Base-by-base conservation (phyloP, 2,113 vertebrate genomes). In the Strix aluco region DNA sequence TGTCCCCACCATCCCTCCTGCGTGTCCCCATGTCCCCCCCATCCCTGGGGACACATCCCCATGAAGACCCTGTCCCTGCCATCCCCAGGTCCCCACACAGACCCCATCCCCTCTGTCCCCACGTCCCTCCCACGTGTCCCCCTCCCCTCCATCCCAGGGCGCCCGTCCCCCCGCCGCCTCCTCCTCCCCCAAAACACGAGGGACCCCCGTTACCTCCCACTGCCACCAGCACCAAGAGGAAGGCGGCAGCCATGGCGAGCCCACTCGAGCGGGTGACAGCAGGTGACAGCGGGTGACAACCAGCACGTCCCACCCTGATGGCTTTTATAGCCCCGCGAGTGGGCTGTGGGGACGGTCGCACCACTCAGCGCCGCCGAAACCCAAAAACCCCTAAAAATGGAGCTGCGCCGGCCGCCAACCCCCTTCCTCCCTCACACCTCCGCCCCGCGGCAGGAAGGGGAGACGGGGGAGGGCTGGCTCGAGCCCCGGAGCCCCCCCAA, bases 231-330 rank as follows among this genome's bases (percentile, higher is more conserved):
- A 58, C 14, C 30, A 92, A n/a, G 7, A 77, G 38, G 52, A 86
- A 29, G 75, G 29, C 1, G 8, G 29, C n/a, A 42, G 83, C 75
- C 94, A 95, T 94, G 83, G 46, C 1, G 40, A 73, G 49, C 15
- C 7, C n/a, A 9, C 32, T 13, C 13, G 11, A 36, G 62, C 13
- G 13, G 20, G 36, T 62, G 83, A 25, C 57, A 52, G 13, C 4
- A 13, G 32, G 42, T 62, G 83, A 25, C 57, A 52, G 13, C 4
- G 15, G 32, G 42, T n/a, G 59, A 20, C 59, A 47, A 32, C 8
- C 5, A 5, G 32, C 26, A 15, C 5, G 38, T 23, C 49, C 44
- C 17, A 0, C 23, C 34, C 7, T 1, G 4, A 12, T 3, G 6
- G 17, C 92, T 94, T 91, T 94, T 96, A 95, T 88, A 82, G 23